Evolutionary conservation across 2,797 vertebrate species (phyloP), one percentile per base, ranked within the genome.

Genomic region (Meda fulgida): DNA sequence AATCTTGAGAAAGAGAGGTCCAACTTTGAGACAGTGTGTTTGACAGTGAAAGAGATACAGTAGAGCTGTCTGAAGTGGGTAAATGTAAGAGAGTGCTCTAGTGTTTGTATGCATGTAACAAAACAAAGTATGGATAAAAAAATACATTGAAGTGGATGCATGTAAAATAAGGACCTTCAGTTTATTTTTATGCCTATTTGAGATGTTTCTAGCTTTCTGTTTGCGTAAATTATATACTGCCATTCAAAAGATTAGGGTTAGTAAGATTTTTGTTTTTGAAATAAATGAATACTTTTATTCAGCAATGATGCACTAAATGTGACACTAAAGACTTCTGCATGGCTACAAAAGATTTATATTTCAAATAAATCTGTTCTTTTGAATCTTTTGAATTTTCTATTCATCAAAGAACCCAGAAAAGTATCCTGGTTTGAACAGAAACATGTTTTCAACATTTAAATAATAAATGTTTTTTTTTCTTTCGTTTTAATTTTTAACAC

Each of bases 1-100:
- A 67, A 55, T 69, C 11, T 67, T 43, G 31, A 21, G 72, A 53
- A 31, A 9, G 13, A 7, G 13, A 60, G 65, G 65, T 46, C 36
- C 21, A 70, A 70, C 26, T 48, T 67, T 51, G 63, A 67, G 40
- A 48, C 21, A 69, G 81, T 76, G 60, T 51, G 66, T 58, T 81
- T 66, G 63, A 65, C 38, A n/a, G 36, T 31, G 36, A 86, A 69
- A 65, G 43, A 34, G 71, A 84, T 58, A 80, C 10, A 71, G 84
- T 38, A 66, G n/a, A 73, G 11, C 19, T 34, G 80, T 48, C 53
- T 73, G 34, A 63, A 51, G 40, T 75, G 4, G 26, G 23, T 19
- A 21, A 84, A 29, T 6, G 26, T 65, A 16, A 63, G 26, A 63
- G 60, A 63, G 60, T 63, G 13, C 60, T 29, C 31, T 14, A 78